phyloP scores from a whole-genome alignment of 2,888 invertebrate genomes.

The Pediacus dermestoides region DNA sequence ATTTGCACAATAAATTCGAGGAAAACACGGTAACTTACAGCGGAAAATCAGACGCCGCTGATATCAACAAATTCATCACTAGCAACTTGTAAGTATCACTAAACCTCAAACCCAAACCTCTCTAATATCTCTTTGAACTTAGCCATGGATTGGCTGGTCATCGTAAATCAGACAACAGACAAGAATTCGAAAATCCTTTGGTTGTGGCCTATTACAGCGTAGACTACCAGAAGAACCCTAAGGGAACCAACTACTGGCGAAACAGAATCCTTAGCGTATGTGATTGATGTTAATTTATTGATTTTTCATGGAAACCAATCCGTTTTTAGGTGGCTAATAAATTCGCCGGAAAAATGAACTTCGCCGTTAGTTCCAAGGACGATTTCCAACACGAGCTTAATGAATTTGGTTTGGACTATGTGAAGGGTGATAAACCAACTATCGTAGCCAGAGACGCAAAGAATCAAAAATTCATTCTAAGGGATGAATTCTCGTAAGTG shows the following conservation, averaged over 20 bases:
- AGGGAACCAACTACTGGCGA: constrained; percentile 99
- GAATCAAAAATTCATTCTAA: constrained; percentile 86
- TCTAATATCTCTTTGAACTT: no score
- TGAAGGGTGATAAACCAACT: constrained; percentile 84
- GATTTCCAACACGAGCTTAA: constrained; percentile 93
- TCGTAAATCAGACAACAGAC: constrained; percentile 77
- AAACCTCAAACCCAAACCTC: not conserved
- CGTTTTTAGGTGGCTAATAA: constrained; percentile 59
- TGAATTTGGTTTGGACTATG: constrained; percentile 88
- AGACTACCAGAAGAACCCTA: constrained; percentile 94
- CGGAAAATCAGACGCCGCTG: constrained; percentile 63
- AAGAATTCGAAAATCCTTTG: constrained; percentile 85
- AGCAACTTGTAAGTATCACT: constrained; percentile 73
- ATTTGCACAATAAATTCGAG: constrained; percentile 92
- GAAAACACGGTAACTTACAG: constrained; percentile 69
- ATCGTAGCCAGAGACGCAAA: constrained; percentile 79
- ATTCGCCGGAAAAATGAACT: constrained; percentile 64
- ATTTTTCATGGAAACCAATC: not conserved
- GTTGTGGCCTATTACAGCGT: constrained; percentile 91
- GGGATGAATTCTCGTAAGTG: constrained; percentile 81
- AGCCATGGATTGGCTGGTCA: constrained; percentile 86
- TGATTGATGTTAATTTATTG: not conserved
- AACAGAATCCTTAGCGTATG: constrained; percentile 85
- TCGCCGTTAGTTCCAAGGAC: constrained; percentile 89
- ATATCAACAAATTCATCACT: constrained; percentile 78